These are phyloP conservation scores for Ceratina japonica DNA, from an alignment of 1,140 invertebrate species.

Conservation along the genomic window DNA sequence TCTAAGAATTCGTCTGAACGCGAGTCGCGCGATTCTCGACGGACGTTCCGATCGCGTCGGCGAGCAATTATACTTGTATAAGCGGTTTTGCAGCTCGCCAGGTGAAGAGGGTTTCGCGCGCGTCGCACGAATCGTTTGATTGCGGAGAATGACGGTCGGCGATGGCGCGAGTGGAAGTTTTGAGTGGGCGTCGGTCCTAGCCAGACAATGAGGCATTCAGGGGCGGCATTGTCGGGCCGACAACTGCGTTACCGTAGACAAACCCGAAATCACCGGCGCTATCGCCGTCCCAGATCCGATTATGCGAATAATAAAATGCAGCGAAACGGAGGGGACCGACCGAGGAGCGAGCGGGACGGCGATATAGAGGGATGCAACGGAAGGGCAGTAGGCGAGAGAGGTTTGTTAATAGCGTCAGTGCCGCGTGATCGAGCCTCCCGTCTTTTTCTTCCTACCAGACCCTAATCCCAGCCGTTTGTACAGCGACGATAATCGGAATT, in stretches of 20 bases:
- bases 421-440: conserved; percentile 24
- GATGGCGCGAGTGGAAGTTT: conserved; percentile 68
- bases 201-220: conserved; percentile 76
- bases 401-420: conserved; percentile 47
- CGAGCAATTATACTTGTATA: conserved; percentile 22
- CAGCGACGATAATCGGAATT: neutral
- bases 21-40: neutral
- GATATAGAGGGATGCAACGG: neutral
- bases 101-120: conserved; percentile 26
- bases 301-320: conserved; percentile 75
- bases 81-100: conserved; percentile 24
- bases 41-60: conserved; percentile 57
- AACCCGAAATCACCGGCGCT: conserved; percentile 76
- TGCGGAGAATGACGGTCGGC: conserved; percentile 67
- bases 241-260: conserved; percentile 77
- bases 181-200: conserved; percentile 71
- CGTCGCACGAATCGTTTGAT: conserved; percentile 65
- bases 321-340: conserved; percentile 11
- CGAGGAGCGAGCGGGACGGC: neutral
- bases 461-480: neutral
- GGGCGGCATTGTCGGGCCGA: conserved; percentile 68
- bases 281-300: conserved; percentile 73
- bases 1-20: neutral
- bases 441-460: conserved; percentile 23
- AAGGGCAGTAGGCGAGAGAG: conserved; percentile 19